Conservation (phyloP, 2,888 invertebrate species). For the Clanis bilineata region DNA sequence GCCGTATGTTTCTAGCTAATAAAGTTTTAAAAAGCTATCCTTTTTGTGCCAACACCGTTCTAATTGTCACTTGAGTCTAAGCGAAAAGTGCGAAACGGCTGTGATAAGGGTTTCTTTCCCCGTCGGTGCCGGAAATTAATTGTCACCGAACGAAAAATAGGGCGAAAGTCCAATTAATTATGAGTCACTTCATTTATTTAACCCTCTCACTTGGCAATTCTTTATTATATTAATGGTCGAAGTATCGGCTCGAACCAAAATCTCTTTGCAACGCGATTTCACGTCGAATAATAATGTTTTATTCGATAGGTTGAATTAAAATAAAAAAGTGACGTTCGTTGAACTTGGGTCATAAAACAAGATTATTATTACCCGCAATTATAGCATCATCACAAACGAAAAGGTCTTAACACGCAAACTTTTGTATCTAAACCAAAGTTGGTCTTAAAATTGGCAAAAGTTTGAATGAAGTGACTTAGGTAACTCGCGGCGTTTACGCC, state of each 20-base stretch:
- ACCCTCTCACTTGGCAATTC: constrained; percentile 68
- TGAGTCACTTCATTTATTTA: constrained; percentile 82
- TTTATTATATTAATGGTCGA: constrained; percentile 72
- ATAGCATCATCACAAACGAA: constrained; percentile 56
- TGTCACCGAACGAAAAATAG: constrained; percentile 82
- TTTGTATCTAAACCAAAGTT: constrained; percentile 68
- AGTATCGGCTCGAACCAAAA: constrained; percentile 64
- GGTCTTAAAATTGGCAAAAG: constrained; percentile 72
- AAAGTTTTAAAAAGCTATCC: constrained; percentile 20
- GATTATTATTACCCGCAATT: constrained; percentile 59
- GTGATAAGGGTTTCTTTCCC: constrained; percentile 81
- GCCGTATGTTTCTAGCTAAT: neutral
- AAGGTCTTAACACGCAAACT: constrained; percentile 59
- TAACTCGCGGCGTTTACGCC: constrained; percentile 66
- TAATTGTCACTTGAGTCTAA: constrained; percentile 68
- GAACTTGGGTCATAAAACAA: constrained; percentile 28
- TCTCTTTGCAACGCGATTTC: constrained; percentile 39
- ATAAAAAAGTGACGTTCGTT: neutral
- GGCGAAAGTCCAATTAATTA: constrained; percentile 82
- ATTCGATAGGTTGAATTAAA: neutral
- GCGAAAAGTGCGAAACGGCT: constrained; percentile 66
- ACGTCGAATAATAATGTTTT: neutral
- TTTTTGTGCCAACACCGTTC: constrained; percentile 50
- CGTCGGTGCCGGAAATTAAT: constrained; percentile 77
- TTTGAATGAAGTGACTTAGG: constrained; percentile 75